Percentiles rank a stretch among this genome's conserved stretches.
Evolutionary conservation across 1,140 invertebrate species (phyloP).

Genomic region (Drosophila santomea): DNA sequence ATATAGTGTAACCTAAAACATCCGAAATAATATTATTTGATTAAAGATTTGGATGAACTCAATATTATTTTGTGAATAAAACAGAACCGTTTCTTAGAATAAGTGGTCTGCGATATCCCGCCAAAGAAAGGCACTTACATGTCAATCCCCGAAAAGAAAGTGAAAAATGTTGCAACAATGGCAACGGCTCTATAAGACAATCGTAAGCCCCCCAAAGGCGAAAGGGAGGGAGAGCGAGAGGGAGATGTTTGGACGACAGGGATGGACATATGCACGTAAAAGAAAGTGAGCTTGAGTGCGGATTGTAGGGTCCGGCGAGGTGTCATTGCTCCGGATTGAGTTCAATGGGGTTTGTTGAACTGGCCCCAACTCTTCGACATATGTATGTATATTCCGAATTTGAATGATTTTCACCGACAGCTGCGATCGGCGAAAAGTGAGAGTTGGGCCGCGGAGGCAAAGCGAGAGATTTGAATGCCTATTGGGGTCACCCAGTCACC

Average conservation of each 20-base stretch:
- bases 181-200: constrained; percentile 23
- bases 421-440: constrained; percentile 61
- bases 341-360: constrained; percentile 70
- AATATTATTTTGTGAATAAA: neutral
- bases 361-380: constrained; percentile 16
- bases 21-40: no score
- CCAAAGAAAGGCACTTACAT: constrained; percentile 21
- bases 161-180: constrained; percentile 68
- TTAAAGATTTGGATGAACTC: no score
- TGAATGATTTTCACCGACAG: constrained; percentile 59
- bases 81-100: no score
- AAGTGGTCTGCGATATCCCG: neutral
- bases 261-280: constrained; percentile 33
- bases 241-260: neutral
- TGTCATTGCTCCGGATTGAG: constrained; percentile 76
- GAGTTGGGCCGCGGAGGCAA: constrained; percentile 47
- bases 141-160: constrained; percentile 62
- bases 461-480: constrained; percentile 67
- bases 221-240: constrained; percentile 7
- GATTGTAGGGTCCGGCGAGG: constrained; percentile 24
- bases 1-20: no score
- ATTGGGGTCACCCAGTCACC: constrained; percentile 58
- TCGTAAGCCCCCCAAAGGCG: neutral
- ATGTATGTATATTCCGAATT: constrained; percentile 21
- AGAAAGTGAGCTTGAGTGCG: constrained; percentile 48